These are phyloP conservation scores for Ceyx cyanopectus DNA, from an alignment of 2,113 vertebrate species.

Conservation along the genomic window DNA sequence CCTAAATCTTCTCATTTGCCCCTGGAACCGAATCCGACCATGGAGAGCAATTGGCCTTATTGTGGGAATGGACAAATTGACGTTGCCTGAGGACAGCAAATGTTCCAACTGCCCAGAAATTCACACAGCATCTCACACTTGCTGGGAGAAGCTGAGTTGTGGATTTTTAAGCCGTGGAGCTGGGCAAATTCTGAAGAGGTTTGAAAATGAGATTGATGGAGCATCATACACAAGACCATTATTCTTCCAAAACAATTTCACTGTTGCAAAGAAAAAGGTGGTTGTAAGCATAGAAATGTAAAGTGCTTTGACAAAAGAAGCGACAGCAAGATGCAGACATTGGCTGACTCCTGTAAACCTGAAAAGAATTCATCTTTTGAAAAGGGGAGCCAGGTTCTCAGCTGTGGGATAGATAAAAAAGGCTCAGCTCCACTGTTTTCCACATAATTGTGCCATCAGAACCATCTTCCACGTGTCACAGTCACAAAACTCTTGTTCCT, in stretches of 20 bases:
- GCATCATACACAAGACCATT: constrained; percentile 14
- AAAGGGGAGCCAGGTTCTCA: constrained; percentile 37
- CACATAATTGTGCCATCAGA: constrained; percentile 26
- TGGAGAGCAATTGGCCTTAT: constrained; percentile 5
- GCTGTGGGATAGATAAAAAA: constrained; percentile 21
- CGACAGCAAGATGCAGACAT: constrained; percentile 25
- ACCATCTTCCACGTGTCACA: constrained; percentile 1
- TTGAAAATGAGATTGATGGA: constrained; percentile 48
- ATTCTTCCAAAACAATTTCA: background rate
- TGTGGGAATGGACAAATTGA: constrained; percentile 50
- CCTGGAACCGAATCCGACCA: constrained; percentile 59
- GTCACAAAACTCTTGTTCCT: background rate
- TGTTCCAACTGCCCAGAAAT: constrained; percentile 30
- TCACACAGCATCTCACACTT: constrained; percentile 23
- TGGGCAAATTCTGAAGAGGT: constrained; percentile 38
- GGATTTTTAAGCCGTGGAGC: constrained; percentile 12
- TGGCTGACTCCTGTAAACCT: constrained; percentile 33
- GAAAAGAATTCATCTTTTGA: constrained; percentile 44
- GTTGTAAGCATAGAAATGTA: constrained; percentile 19
- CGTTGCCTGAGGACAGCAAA: constrained; percentile 52
- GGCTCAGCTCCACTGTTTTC: constrained; percentile 1
- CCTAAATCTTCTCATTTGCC: constrained; percentile 48
- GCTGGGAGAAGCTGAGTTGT: constrained; percentile 33
- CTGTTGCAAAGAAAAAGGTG: background rate
- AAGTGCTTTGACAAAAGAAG: constrained; percentile 43